Evolutionary conservation across 2,888 invertebrate genomes (phyloP).

Genomic region (Cepaea hortensis): DNA sequence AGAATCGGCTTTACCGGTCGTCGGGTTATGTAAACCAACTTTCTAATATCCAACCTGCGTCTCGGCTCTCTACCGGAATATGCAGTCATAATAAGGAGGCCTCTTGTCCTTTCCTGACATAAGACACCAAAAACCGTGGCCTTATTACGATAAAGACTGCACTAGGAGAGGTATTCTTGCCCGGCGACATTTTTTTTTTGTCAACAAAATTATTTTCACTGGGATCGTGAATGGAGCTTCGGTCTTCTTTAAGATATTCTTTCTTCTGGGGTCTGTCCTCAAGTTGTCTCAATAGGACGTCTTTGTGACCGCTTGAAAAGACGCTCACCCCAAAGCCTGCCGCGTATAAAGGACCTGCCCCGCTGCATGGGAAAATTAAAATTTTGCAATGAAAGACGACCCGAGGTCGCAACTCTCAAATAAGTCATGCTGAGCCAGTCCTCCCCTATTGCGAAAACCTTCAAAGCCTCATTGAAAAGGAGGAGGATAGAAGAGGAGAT

Average conservation of each 20-base stretch:
- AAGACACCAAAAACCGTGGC: slow-evolving; percentile 13
- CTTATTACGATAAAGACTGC: slow-evolving; percentile 31
- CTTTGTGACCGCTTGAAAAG: slow-evolving; percentile 42
- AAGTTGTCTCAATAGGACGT: slow-evolving; percentile 22
- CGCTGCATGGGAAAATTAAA: slow-evolving; percentile 50
- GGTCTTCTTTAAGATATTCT: slow-evolving; percentile 25
- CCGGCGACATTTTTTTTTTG: neutral
- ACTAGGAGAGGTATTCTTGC: slow-evolving; percentile 24
- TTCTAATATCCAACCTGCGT: neutral
- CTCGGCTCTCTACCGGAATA: slow-evolving; percentile 11
- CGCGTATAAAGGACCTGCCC: slow-evolving; percentile 45
- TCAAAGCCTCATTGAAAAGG: slow-evolving; percentile 22
- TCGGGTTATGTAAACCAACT: neutral
- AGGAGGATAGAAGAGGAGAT: slow-evolving; percentile 14
- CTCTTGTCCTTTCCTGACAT: slow-evolving; percentile 34
- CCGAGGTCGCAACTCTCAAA: slow-evolving; percentile 43
- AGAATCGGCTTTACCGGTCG: neutral
- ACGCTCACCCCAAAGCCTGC: slow-evolving; percentile 23
- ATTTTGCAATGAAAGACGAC: slow-evolving; percentile 47
- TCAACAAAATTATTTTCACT: neutral
- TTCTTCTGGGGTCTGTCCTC: slow-evolving; percentile 34
- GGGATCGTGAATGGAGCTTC: slow-evolving; percentile 9
- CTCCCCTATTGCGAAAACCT: slow-evolving; percentile 5
- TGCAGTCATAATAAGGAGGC: slow-evolving; percentile 21
- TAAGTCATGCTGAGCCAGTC: slow-evolving; percentile 45